These are phyloP conservation scores for Morpho achilles DNA, from an alignment of 2,888 invertebrate genomes.

Conservation along the genomic window DNA sequence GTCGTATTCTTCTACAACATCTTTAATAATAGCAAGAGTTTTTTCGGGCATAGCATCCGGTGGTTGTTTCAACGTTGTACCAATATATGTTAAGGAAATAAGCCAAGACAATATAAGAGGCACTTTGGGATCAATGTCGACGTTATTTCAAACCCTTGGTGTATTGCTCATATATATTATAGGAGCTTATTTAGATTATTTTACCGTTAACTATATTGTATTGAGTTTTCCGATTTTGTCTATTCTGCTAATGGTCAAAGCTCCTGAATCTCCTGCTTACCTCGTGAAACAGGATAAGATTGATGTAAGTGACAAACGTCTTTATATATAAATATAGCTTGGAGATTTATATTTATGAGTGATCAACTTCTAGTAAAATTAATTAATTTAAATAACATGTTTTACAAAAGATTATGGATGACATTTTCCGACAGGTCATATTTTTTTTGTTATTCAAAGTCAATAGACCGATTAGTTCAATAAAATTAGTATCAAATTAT, in stretches of 20 bases:
- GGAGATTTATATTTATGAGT: too few relatives aligned
- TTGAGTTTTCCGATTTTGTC: slow-evolving; percentile 38
- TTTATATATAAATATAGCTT: too few relatives aligned
- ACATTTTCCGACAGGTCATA: too few relatives aligned
- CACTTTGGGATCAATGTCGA: slow-evolving; percentile 38
- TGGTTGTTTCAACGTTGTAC: slow-evolving; percentile 44
- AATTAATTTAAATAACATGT: too few relatives aligned
- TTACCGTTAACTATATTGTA: slow-evolving; percentile 41
- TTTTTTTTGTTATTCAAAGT: too few relatives aligned
- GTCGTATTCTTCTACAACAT: slow-evolving; percentile 36
- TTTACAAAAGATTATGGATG: too few relatives aligned
- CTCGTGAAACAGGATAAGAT: slow-evolving; percentile 46
- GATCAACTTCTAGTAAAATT: too few relatives aligned
- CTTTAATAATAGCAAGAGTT: slow-evolving; percentile 41
- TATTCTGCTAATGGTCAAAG: slow-evolving; percentile 38
- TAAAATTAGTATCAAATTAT: background rate
- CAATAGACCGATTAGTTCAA: too few relatives aligned
- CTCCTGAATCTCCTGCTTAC: slow-evolving; percentile 58
- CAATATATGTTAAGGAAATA: slow-evolving; percentile 54
- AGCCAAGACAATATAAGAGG: slow-evolving; percentile 50
- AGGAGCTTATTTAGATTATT: slow-evolving; percentile 48
- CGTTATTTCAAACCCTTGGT: slow-evolving; percentile 43
- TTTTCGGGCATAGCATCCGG: slow-evolving; percentile 42
- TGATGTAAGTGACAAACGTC: slow-evolving; percentile 39
- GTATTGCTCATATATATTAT: slow-evolving; percentile 44